phyloP scores from a whole-genome alignment of 2,797 vertebrate genomes.

The Columba guinea region DNA sequence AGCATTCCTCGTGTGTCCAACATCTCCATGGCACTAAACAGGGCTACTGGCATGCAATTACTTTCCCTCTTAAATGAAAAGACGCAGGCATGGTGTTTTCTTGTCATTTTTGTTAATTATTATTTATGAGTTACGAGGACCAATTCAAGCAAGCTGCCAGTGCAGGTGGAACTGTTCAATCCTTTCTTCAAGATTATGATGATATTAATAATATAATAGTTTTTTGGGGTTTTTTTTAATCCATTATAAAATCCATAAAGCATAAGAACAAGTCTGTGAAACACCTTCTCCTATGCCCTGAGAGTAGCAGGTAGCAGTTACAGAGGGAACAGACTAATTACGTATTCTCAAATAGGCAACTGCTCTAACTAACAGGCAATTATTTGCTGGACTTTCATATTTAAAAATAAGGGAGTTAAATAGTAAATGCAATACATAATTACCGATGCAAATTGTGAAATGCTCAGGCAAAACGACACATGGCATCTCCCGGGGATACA shows the following conservation, averaged over 20 bases:
- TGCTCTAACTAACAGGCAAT: not conserved
- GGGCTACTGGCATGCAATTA: not conserved
- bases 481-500: not conserved
- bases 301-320: slow-evolving; percentile 3
- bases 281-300: not conserved
- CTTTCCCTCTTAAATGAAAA: not conserved
- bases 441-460: not conserved
- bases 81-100: not conserved
- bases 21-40: not conserved
- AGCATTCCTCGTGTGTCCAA: not conserved
- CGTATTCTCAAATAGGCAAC: not conserved
- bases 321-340: slow-evolving; percentile 28
- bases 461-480: not conserved
- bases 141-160: not conserved
- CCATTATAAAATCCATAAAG: not conserved
- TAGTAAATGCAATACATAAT: not conserved
- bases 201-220: not conserved
- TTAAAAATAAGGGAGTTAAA: not conserved
- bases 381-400: not conserved
- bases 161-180: not conserved
- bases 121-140: not conserved
- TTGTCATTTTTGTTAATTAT: not conserved
- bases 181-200: not conserved
- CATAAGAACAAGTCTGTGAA: slow-evolving; percentile 20
- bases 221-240: not conserved